Percentiles rank a stretch among this genome's conserved stretches.
phyloP scores from a whole-genome alignment of 92 coral and sea anemone genomes.

The Bergia puertoricense region DNA sequence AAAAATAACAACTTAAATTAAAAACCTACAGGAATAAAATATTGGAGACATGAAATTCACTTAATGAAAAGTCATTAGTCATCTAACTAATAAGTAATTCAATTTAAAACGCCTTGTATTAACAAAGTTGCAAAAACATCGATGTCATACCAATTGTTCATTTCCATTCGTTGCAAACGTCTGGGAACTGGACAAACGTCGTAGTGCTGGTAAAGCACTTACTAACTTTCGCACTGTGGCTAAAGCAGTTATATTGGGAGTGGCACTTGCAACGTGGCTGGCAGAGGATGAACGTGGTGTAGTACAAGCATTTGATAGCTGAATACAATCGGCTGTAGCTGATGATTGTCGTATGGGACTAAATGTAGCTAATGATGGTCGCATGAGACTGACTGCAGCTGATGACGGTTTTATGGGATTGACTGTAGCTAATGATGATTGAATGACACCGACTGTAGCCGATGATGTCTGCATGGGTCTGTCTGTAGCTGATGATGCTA shows the following conservation, averaged over 20 bases:
- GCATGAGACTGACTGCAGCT: neutral
- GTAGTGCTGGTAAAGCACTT: constrained; percentile 14
- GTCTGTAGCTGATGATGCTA: neutral
- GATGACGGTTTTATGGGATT: neutral
- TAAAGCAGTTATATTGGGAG: constrained; percentile 23
- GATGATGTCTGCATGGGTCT: neutral
- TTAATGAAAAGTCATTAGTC: neutral
- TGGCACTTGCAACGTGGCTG: neutral
- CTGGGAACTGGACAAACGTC: neutral
- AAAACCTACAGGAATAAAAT: too few species aligned
- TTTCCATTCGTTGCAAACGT: neutral
- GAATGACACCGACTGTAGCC: too few species aligned
- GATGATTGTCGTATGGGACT: neutral
- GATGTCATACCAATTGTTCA: neutral
- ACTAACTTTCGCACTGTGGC: constrained; percentile 31
- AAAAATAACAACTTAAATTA: too few species aligned
- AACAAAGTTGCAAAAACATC: neutral
- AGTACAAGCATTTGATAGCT: neutral
- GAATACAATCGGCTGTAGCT: neutral
- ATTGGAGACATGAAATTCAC: too few species aligned
- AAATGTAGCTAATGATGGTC: neutral
- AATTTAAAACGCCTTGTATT: neutral
- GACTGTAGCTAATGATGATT: neutral
- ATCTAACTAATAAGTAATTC: neutral
- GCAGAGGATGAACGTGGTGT: neutral